Percentiles rank a stretch among this genome's conserved stretches.
phyloP scores from a whole-genome alignment of 2,797 vertebrate genomes.

The Xyrichtys novacula region DNA sequence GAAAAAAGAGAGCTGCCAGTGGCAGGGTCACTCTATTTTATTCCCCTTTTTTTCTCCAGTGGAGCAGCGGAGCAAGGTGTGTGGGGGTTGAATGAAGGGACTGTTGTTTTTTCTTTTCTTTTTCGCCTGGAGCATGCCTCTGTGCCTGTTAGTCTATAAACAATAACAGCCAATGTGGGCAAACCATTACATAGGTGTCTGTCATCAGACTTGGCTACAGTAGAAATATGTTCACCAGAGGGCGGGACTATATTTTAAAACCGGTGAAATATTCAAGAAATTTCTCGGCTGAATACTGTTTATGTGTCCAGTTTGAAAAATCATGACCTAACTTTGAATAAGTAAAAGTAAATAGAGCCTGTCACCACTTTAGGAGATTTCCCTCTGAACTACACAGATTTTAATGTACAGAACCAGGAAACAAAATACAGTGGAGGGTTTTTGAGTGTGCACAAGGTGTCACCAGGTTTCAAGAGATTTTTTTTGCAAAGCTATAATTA shows the following conservation, averaged over 20 bases:
- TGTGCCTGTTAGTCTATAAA: slow-evolving; percentile 54
- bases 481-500: slow-evolving; percentile 13
- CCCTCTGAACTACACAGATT: background rate
- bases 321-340: background rate
- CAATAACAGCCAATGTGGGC: slow-evolving; percentile 41
- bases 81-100: slow-evolving; percentile 63
- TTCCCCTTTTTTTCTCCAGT: slow-evolving; percentile 72
- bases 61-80: slow-evolving; percentile 75
- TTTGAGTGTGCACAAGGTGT: background rate
- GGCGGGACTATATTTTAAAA: slow-evolving; percentile 21
- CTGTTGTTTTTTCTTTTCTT: slow-evolving; percentile 26
- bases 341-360: background rate
- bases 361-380: background rate
- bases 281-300: slow-evolving; percentile 3
- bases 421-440: slow-evolving; percentile 6
- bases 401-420: slow-evolving; percentile 3
- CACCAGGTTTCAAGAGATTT: background rate
- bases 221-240: slow-evolving; percentile 23
- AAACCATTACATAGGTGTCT: slow-evolving; percentile 37
- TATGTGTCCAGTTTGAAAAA: background rate
- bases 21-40: slow-evolving; percentile 92
- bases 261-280: slow-evolving; percentile 10
- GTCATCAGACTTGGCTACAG: slow-evolving; percentile 20
- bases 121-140: slow-evolving; percentile 43
- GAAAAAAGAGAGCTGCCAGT: slow-evolving; percentile 85